Percentiles rank a stretch among this genome's conserved stretches.
These are phyloP conservation scores for Psylliodes chrysocephalus DNA, from an alignment of 2,888 invertebrate genomes.

Conservation along the genomic window DNA sequence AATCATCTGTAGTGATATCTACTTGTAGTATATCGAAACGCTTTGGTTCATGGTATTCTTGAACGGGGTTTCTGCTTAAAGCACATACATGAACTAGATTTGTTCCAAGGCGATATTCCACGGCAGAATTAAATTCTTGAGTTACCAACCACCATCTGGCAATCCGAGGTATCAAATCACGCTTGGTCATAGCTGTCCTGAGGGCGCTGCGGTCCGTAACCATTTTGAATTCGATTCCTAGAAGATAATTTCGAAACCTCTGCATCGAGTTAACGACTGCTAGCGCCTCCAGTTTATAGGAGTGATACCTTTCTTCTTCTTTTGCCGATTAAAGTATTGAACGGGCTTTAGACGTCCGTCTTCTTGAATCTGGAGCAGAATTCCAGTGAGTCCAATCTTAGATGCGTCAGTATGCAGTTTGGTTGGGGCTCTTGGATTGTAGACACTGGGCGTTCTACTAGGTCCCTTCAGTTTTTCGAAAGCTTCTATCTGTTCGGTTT, in stretches of 20 bases:
- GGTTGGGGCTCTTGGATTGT: no score
- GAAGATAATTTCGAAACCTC: conserved; percentile 45
- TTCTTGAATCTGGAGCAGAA: no score
- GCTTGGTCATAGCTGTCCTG: conserved; percentile 45
- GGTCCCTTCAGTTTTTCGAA: no score
- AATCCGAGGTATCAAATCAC: conserved; percentile 51
- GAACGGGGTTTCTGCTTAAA: conserved; percentile 42
- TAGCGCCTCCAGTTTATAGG: conserved; percentile 46
- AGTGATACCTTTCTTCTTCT: conserved; percentile 47
- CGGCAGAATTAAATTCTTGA: conserved; percentile 43
- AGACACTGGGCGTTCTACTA: no score
- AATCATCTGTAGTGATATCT: conserved; percentile 29
- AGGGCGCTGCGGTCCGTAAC: conserved; percentile 52
- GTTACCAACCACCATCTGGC: conserved; percentile 52
- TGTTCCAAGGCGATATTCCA: conserved; percentile 36
- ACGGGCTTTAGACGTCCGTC: no score
- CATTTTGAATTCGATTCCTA: conserved; percentile 19
- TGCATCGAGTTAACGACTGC: conserved; percentile 48
- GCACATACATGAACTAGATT: conserved; percentile 41
- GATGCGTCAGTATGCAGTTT: no score
- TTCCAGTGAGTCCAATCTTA: no score
- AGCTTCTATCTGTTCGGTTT: no score
- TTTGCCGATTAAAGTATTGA: no score
- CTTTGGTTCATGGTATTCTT: conserved; percentile 42
- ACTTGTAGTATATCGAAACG: conserved; percentile 40